Percentiles rank a stretch among this genome's conserved stretches.
Conservation (phyloP, 2,888 invertebrate genomes). For the Argynnis bischoffii region DNA sequence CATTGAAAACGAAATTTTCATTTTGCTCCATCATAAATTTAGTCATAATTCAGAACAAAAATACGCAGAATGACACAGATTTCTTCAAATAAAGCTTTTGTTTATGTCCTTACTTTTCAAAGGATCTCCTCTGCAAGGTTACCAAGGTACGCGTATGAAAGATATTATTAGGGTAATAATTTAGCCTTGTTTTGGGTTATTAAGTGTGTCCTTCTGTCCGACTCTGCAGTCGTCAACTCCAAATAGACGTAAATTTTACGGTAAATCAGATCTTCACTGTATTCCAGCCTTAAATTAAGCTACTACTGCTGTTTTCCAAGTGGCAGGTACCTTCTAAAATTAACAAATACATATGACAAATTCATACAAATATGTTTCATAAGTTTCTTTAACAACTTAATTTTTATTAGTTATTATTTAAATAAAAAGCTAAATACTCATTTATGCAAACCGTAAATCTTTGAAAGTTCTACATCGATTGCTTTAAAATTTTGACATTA, state of each 20-base stretch:
- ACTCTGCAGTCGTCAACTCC: constrained; percentile 47
- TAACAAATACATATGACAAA: no score
- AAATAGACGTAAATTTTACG: constrained; percentile 47
- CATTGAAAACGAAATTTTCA: neutral
- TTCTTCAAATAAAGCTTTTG: constrained; percentile 54
- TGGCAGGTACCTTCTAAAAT: no score
- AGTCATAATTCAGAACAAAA: constrained; percentile 21
- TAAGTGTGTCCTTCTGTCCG: constrained; percentile 54
- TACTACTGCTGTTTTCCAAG: no score
- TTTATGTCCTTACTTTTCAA: constrained; percentile 49
- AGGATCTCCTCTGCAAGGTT: constrained; percentile 55
- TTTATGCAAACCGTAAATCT: no score
- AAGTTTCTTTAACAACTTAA: no score
- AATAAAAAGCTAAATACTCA: no score
- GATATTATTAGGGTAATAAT: constrained; percentile 56
- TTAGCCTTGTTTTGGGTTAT: constrained; percentile 54
- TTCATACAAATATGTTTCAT: no score
- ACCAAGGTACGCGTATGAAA: constrained; percentile 51
- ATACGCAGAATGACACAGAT: constrained; percentile 50
- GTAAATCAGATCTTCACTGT: constrained; percentile 29
- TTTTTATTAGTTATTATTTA: no score
- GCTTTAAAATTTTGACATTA: no score
- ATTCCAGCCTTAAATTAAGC: no score
- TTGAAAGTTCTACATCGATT: no score
- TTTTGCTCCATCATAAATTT: constrained; percentile 6